Evolutionary conservation across 2,888 invertebrate genomes (phyloP).

Genomic region (Halictus quadricinctus): DNA sequence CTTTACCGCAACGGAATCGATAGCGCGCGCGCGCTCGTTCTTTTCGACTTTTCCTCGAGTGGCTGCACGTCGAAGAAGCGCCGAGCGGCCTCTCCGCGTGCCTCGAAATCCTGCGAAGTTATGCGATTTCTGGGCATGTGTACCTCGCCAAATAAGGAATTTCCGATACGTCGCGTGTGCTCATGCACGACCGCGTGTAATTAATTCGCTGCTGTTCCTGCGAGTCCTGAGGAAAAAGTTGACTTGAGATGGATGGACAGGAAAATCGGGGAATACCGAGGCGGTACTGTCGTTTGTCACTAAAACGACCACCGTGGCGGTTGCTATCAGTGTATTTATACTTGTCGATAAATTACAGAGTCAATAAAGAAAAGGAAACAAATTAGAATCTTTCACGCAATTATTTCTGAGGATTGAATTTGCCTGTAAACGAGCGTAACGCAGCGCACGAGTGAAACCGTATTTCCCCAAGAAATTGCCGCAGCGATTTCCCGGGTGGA

Average conservation of each 20-base stretch:
- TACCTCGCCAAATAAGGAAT: not conserved
- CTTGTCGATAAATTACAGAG: not conserved
- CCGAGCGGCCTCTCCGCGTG: not conserved
- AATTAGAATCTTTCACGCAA: not conserved
- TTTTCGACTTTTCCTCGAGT: slow-evolving; percentile 53
- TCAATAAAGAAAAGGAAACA: not conserved
- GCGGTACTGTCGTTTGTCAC: too few species aligned
- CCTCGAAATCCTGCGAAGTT: not conserved
- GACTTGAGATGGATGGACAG: not conserved
- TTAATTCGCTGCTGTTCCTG: not conserved
- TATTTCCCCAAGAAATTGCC: not conserved
- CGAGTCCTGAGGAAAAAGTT: not conserved
- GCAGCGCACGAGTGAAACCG: too few species aligned
- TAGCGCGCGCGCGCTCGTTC: slow-evolving; percentile 42
- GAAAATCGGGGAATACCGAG: not conserved
- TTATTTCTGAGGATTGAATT: not conserved
- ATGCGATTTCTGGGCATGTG: not conserved
- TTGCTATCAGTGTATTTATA: not conserved
- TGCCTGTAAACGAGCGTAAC: not conserved
- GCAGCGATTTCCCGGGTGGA: not conserved
- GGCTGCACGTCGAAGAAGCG: not conserved
- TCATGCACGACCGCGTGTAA: not conserved
- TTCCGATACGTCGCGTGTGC: not conserved
- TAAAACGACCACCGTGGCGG: too few species aligned
- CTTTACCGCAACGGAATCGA: slow-evolving; percentile 65